Evolutionary conservation across 2,113 vertebrate genomes (phyloP).

Genomic region (Glaucomys volans): DNA sequence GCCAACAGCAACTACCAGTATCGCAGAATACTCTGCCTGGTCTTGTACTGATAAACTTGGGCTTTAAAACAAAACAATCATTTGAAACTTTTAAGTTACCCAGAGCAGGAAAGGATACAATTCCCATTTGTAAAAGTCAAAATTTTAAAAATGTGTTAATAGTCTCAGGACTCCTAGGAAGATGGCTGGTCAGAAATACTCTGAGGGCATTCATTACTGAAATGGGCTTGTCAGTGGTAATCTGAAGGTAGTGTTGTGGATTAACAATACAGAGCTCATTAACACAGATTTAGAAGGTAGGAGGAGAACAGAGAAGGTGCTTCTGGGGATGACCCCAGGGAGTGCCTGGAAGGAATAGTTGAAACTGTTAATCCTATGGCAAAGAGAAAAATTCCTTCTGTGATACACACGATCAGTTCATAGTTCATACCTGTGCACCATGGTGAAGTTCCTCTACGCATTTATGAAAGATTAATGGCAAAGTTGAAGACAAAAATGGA

Average conservation of each 20-base stretch:
- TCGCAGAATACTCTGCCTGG: not conserved
- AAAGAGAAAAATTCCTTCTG: not conserved
- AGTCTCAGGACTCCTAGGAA: not conserved
- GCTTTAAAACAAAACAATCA: not conserved
- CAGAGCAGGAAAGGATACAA: not conserved
- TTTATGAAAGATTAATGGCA: not conserved
- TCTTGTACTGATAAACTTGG: not conserved
- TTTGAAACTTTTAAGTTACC: not conserved
- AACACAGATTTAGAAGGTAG: not conserved
- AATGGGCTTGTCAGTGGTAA: not conserved
- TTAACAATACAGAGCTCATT: not conserved
- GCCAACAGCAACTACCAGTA: not conserved
- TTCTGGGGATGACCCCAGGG: not conserved
- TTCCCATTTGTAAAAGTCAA: not conserved
- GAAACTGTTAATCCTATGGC: not conserved
- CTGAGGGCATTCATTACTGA: not conserved
- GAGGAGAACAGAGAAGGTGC: not conserved
- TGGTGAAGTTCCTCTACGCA: not conserved
- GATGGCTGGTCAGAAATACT: not conserved
- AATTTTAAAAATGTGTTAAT: not conserved
- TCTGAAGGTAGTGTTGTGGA: not conserved
- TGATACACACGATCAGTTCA: not conserved
- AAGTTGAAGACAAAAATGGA: not conserved
- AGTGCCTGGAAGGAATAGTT: not conserved
- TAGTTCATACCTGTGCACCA: not conserved